Conservation (phyloP, 2,113 vertebrate genomes). For the Paradoxurus hermaphroditus region DNA sequence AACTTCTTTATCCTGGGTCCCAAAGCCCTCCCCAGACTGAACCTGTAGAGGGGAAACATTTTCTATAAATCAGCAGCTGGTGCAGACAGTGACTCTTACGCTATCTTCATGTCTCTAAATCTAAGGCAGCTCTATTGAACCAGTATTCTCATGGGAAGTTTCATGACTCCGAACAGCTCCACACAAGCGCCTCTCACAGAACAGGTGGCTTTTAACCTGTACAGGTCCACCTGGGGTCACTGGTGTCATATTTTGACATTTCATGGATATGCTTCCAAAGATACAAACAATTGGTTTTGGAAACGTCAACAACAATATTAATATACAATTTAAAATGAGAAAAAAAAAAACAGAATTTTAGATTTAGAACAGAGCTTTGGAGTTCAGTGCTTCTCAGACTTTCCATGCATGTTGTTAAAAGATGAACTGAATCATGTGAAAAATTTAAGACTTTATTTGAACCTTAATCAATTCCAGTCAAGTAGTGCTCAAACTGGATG, state of each 20-base stretch:
- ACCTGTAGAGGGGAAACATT: fast-evolving
- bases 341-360: not conserved
- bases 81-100: no score
- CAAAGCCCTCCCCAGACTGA: no score
- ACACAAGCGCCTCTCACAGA: not conserved
- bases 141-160: not conserved
- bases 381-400: not conserved
- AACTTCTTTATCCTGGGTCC: no score
- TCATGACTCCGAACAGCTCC: not conserved
- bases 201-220: not conserved
- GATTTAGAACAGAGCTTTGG: not conserved
- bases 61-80: not conserved
- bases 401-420: not conserved
- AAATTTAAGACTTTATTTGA: not conserved
- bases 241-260: not conserved
- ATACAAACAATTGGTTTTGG: not conserved
- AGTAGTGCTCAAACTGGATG: not conserved
- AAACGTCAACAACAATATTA: not conserved
- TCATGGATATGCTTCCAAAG: not conserved
- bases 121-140: not conserved
- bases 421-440: not conserved
- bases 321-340: not conserved
- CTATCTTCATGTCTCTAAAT: not conserved
- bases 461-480: not conserved
- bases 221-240: no score